phyloP scores from a whole-genome alignment of 2,797 vertebrate genomes.

The Catharus ustulatus region DNA sequence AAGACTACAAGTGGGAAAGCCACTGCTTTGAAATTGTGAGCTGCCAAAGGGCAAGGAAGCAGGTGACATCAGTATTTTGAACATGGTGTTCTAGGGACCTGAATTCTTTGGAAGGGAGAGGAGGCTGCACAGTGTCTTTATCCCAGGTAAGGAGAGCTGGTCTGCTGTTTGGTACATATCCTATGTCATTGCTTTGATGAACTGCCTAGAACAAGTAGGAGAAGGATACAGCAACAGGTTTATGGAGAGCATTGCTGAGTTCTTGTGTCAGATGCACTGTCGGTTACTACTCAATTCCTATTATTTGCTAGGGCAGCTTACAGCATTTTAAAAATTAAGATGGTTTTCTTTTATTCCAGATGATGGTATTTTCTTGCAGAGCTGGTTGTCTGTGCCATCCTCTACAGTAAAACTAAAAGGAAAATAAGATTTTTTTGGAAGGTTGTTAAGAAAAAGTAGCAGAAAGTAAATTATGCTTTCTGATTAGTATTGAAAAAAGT shows the following conservation, averaged over 20 bases:
- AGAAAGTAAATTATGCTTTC: slow-evolving; percentile 35
- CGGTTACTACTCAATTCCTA: background rate
- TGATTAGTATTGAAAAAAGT: slow-evolving; percentile 35
- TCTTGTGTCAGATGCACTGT: background rate
- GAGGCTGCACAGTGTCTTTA: background rate
- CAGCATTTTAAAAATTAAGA: background rate
- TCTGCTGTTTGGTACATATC: background rate
- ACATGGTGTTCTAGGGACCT: background rate
- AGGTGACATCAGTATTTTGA: background rate
- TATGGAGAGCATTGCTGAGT: background rate
- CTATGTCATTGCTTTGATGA: background rate
- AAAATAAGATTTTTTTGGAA: background rate
- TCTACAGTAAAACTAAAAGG: slow-evolving; percentile 21
- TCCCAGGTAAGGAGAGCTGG: background rate
- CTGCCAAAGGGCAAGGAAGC: background rate
- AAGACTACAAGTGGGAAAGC: background rate
- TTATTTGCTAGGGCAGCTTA: background rate
- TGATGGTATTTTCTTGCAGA: background rate
- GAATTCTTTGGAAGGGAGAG: background rate
- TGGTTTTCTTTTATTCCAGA: background rate
- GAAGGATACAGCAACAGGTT: background rate
- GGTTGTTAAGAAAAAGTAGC: background rate
- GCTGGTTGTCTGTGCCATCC: background rate
- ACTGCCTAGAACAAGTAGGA: background rate
- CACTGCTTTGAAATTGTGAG: background rate